phyloP scores from a whole-genome alignment of 1,140 invertebrate species.

The Orius insidiosus region DNA sequence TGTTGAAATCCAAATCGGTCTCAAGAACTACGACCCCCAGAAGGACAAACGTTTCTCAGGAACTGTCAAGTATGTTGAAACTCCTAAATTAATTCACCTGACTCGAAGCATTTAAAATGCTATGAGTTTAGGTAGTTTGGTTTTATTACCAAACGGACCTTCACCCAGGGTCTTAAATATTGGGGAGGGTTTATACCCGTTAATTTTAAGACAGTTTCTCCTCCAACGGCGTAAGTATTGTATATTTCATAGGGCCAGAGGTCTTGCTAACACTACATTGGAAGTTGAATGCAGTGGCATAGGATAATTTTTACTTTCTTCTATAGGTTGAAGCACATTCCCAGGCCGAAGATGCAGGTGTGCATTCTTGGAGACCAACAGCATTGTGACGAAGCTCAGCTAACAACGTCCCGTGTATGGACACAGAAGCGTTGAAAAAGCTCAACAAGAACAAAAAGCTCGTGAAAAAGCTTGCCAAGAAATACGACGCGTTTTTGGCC shows the following conservation, averaged over 20 bases:
- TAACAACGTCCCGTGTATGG: conserved; percentile 86
- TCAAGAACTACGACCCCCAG: conserved; percentile 99
- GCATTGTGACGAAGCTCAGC: conserved; percentile 98
- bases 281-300: no score
- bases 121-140: no score
- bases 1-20: conserved; percentile 96
- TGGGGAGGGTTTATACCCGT: conserved; percentile 57
- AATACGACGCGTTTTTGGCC: conserved; percentile 96
- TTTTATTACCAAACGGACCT: conserved; percentile 55
- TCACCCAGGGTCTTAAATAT: conserved; percentile 94
- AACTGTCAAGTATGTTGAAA: conserved; percentile 89
- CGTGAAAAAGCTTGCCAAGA: conserved; percentile 91
- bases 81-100: neutral
- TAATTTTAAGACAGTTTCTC: no score
- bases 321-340: conserved; percentile 97
- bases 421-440: conserved; percentile 95
- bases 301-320: conserved; percentile 19
- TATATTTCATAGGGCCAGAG: no score
- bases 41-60: conserved; percentile 99
- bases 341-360: conserved; percentile 94
- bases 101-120: neutral
- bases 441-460: conserved; percentile 99
- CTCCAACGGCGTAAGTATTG: no score
- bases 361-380: conserved; percentile 98
- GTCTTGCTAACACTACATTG: no score